Evolutionary conservation across 2,888 invertebrate species (phyloP).

Genomic region (Dendrolimus pini): DNA sequence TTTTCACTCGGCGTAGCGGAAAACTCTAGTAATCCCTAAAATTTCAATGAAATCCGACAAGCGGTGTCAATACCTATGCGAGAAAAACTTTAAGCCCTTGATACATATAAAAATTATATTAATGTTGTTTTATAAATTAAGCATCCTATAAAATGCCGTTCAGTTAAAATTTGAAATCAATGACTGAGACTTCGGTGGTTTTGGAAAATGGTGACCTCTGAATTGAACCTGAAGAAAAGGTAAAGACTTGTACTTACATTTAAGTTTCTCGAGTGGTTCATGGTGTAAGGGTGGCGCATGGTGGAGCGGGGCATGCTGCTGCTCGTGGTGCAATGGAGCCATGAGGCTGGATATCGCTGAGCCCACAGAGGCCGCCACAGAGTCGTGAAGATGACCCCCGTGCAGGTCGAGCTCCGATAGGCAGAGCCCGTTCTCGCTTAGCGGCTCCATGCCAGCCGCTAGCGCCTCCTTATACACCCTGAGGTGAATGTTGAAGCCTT

Average conservation of each 20-base stretch:
- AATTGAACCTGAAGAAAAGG: too few species aligned
- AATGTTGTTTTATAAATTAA: too few species aligned
- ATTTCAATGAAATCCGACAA: too few species aligned
- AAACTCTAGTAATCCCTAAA: too few species aligned
- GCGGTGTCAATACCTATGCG: too few species aligned
- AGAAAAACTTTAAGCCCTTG: too few species aligned
- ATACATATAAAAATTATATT: too few species aligned
- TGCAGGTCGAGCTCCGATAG: constrained; percentile 82
- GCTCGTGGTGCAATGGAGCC: constrained; percentile 73
- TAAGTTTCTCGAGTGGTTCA: constrained; percentile 86
- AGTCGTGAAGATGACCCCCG: constrained; percentile 69
- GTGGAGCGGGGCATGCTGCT: constrained; percentile 75
- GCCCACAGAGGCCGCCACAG: constrained; percentile 70
- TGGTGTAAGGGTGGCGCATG: constrained; percentile 79
- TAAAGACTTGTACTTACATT: constrained; percentile 77
- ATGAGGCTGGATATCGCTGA: constrained; percentile 74
- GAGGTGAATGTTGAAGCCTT: constrained; percentile 71
- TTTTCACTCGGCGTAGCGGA: constrained; percentile 13
- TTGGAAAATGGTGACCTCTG: too few species aligned
- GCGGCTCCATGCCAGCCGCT: constrained; percentile 82
- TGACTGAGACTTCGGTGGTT: too few species aligned
- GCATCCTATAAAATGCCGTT: too few species aligned
- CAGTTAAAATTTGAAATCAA: too few species aligned
- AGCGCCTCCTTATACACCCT: constrained; percentile 76
- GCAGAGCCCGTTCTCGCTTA: constrained; percentile 83